These are phyloP conservation scores for Drosophila lini DNA, from an alignment of 1,140 invertebrate species.

Conservation along the genomic window DNA sequence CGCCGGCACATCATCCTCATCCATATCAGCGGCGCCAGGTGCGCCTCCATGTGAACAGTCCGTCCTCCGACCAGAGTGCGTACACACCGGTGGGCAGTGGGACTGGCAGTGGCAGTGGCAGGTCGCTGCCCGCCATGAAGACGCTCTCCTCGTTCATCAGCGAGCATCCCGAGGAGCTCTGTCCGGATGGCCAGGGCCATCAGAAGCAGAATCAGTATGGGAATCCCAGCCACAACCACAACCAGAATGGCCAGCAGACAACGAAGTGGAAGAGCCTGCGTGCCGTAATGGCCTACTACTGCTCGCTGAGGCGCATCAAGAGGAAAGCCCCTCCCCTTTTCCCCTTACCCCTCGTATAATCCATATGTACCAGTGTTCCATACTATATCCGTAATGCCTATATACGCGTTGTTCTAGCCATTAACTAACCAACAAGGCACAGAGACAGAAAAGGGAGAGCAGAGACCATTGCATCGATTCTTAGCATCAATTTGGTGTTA, in stretches of 20 bases:
- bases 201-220: not conserved
- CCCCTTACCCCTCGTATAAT: not conserved
- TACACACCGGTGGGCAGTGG: conserved; percentile 67
- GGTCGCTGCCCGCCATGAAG: conserved; percentile 55
- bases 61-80: conserved; percentile 69
- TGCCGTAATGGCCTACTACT: conserved; percentile 94
- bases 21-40: conserved; percentile 65
- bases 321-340: conserved; percentile 86
- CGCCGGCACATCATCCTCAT: conserved; percentile 45
- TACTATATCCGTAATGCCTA: conserved; percentile 7
- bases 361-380: conserved; percentile 8
- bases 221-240: conserved; percentile 5
- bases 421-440: conserved; percentile 1
- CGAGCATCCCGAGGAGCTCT: conserved; percentile 70
- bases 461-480: no score
- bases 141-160: conserved; percentile 74
- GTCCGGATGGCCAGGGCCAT: conserved; percentile 5
- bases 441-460: not conserved
- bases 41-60: conserved; percentile 71
- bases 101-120: conserved; percentile 40
- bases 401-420: conserved; percentile 24
- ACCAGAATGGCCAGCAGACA: conserved; percentile 84
- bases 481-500: not conserved
- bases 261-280: conserved; percentile 93
- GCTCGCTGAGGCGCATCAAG: conserved; percentile 94